Evolutionary conservation across 2,888 invertebrate species (phyloP), one percentile per base, ranked within the genome.

Genomic region (Busseola fusca): DNA sequence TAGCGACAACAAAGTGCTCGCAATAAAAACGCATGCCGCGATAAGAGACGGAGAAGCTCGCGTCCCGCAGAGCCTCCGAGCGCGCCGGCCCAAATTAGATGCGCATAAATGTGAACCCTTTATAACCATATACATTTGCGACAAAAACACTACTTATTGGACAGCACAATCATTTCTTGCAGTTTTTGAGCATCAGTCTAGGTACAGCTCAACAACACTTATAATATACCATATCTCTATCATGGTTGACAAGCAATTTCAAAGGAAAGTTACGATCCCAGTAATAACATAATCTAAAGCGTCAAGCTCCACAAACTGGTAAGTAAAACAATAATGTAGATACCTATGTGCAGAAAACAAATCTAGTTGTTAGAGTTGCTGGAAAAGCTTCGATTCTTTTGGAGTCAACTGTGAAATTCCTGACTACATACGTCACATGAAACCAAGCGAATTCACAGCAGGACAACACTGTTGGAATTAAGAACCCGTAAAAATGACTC

Each of bases 1-100:
- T 87, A 90, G 90, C 92, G 91, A 92, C 94, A 93, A 94, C 95
- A 95, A 94, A 95, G 93, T 94, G 93, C 90, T 91, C 86, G 89
- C 91, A 89, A 91, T 92, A 95, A 95, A 95, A 95, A 94, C 91
- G 89, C 90, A 90, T 82, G 88, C 89, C 89, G 87, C 90, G 92
- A 91, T 92, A 92, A 91, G 89, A 89, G 88, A 83, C 84, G 82
- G 80, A 76, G 81, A 76, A 80, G 78, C 85, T 84, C 83, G 87
- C 84, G 84, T 87, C 88, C 91, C 91, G 93, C 90, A 88, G 91
- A 84, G 91, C 89, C 87, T 82, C 48, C 82, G 86, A 84, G 86
- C 87, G 83, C 86, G 82, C 77, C 87, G 84, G 85, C 87, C 92
- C 91, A 93, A 94, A 95, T 94, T 90, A 94, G 92, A 95, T 95